phyloP scores from a whole-genome alignment of 2,888 invertebrate species.

The Strigamia crassipes region DNA sequence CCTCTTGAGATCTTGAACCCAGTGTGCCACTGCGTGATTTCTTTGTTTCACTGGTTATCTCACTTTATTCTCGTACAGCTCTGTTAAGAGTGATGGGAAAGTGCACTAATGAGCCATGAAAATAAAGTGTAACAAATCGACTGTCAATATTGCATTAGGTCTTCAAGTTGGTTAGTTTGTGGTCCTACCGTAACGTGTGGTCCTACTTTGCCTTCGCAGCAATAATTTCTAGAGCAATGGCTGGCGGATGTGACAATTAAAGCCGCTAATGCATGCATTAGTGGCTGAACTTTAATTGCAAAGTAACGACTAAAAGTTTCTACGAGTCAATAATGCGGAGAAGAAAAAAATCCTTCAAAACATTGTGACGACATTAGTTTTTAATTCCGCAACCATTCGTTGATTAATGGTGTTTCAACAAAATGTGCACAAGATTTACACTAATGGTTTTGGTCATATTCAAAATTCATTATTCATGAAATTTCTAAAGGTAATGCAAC shows the following conservation, averaged over 20 bases:
- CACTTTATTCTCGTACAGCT: too few species aligned
- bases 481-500: background rate
- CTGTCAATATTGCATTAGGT: background rate
- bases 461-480: conserved; percentile 3
- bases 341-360: too few species aligned
- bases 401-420: background rate
- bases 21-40: too few species aligned
- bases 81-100: background rate
- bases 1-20: too few species aligned
- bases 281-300: background rate
- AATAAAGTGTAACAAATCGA: background rate
- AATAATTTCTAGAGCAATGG: background rate
- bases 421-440: background rate
- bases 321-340: background rate
- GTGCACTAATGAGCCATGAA: background rate
- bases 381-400: background rate
- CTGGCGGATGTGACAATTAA: background rate
- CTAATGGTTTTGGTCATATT: background rate
- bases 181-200: background rate
- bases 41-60: too few species aligned
- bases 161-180: background rate
- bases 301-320: background rate
- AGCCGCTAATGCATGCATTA: too few species aligned
- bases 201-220: background rate
- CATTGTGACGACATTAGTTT: too few species aligned